Evolutionary conservation across 2,888 invertebrate species (phyloP), one percentile per base, ranked within the genome.

Genomic region (Craniophora ligustri): DNA sequence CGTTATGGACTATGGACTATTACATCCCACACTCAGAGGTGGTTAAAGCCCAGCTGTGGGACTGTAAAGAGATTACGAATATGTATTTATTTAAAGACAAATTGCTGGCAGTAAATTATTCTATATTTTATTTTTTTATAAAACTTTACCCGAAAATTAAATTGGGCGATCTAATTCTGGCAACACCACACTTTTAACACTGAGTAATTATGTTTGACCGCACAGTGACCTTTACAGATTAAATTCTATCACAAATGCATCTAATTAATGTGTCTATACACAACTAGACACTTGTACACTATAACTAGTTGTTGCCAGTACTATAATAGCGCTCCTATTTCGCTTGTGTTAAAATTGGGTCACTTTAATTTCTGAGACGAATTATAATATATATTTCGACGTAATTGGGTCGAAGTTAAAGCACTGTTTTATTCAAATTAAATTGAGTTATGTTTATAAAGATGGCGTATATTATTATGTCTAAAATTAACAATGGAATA

Each of bases 241-340:
- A 38, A 49, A 46, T 59, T 31, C 5, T 39, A 23, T 38, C 36
- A 42, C 38, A 49, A 4, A 48, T 45, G 40, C 23, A 39, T 35
- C 3, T 34, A 53, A 53, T 59, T 48, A 51, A 48, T 59, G 31
- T 19, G 19, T 13, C 32, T 21, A 26, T 18, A 34, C 41, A 23
- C 34, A 35, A 30, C 21, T 13, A 35, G 23, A 31, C 21, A 26
- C 18, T 35, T 40, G 34, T 35, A 26, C 21, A 19, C 19, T 23
- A 23, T 31, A 28, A 14, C 23, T 11, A 4, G 19, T 26, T 26
- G 10, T n/a, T 26, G 8, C 23, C 10, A 19, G 21, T 8, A 32
- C 7, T 4, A 32, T 38, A 21, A 6, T 31, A 10, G 8, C n/a
- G 19, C 28, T 32, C 21, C 16, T 16, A 28, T 38, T 38, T 10